Conservation (phyloP, 2,888 invertebrate genomes). For the Eumacrocentrus americanus region DNA sequence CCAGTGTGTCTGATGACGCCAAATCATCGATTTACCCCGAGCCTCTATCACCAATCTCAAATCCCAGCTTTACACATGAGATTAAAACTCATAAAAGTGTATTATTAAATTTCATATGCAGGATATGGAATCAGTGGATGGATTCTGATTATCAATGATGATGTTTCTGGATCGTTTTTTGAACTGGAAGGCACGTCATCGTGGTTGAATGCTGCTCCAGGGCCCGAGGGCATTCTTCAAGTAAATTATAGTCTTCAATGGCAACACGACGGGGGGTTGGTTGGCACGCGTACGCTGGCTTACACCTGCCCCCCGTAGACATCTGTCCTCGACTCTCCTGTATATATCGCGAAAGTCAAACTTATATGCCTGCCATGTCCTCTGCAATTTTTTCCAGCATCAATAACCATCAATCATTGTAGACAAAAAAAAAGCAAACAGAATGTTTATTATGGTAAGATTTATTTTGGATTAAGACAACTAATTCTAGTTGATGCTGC, state of each 20-base stretch:
- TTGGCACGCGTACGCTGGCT: constrained; percentile 57
- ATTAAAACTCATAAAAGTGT: too few relatives aligned
- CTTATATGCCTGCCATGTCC: constrained; percentile 3
- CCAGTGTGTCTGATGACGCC: constrained; percentile 37
- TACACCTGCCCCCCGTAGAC: constrained; percentile 60
- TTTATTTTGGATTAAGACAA: too few relatives aligned
- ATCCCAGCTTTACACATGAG: too few relatives aligned
- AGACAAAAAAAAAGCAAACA: too few relatives aligned
- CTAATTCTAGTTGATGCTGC: too few relatives aligned
- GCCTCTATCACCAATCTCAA: too few relatives aligned
- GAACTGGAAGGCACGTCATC: constrained; percentile 40
- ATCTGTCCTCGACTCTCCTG: constrained; percentile 50
- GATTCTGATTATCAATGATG: background rate
- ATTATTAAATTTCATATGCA: too few relatives aligned
- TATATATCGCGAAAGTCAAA: constrained; percentile 38
- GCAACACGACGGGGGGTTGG: constrained; percentile 59
- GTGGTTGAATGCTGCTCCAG: constrained; percentile 48
- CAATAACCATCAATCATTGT: too few relatives aligned
- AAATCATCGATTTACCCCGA: constrained; percentile 51
- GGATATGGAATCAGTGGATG: too few relatives aligned
- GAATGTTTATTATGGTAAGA: too few relatives aligned
- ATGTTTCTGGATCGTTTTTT: constrained; percentile 34
- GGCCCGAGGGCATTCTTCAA: constrained; percentile 57
- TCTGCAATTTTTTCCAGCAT: too few relatives aligned
- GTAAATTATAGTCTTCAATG: constrained; percentile 63